phyloP scores from a whole-genome alignment of 2,888 invertebrate species.

The Liodrosophila aerea region DNA sequence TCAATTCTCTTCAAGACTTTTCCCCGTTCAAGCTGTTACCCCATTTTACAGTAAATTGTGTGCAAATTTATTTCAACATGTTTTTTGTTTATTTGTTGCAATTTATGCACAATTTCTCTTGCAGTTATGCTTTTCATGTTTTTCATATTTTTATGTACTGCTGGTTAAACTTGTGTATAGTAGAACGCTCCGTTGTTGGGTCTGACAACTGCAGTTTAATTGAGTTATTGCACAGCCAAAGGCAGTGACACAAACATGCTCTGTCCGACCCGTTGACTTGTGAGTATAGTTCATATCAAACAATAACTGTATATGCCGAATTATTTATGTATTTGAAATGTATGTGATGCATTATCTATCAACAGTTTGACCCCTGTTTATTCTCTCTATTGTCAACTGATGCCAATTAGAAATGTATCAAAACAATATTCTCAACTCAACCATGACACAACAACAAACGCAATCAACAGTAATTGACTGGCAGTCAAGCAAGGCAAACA shows the following conservation, averaged over 20 bases:
- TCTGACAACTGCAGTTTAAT: slow-evolving; percentile 35
- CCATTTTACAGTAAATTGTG: slow-evolving; percentile 46
- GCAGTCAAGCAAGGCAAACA: neutral
- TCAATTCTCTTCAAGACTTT: neutral
- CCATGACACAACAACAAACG: slow-evolving; percentile 42
- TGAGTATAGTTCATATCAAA: neutral
- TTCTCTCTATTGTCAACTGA: slow-evolving; percentile 7
- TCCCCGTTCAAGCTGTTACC: neutral
- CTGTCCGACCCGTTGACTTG: slow-evolving; percentile 23
- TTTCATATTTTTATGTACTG: slow-evolving; percentile 9
- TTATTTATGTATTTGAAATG: slow-evolving; percentile 23
- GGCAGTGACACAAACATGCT: slow-evolving; percentile 42
- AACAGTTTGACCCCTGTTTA: neutral
- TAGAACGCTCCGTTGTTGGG: neutral
- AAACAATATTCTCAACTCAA: slow-evolving; percentile 15
- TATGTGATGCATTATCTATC: slow-evolving; percentile 18
- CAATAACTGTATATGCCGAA: neutral
- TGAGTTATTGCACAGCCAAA: slow-evolving; percentile 46
- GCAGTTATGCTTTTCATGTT: slow-evolving; percentile 29
- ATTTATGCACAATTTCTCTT: slow-evolving; percentile 43
- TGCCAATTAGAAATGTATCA: slow-evolving; percentile 37
- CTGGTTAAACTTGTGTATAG: slow-evolving; percentile 2
- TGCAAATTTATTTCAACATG: slow-evolving; percentile 48
- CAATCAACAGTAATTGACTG: slow-evolving; percentile 52
- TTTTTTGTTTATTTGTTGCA: slow-evolving; percentile 37